Evolutionary conservation across 1,140 invertebrate species (phyloP), one percentile per base, ranked within the genome.

Genomic region (Papilio dardanus): DNA sequence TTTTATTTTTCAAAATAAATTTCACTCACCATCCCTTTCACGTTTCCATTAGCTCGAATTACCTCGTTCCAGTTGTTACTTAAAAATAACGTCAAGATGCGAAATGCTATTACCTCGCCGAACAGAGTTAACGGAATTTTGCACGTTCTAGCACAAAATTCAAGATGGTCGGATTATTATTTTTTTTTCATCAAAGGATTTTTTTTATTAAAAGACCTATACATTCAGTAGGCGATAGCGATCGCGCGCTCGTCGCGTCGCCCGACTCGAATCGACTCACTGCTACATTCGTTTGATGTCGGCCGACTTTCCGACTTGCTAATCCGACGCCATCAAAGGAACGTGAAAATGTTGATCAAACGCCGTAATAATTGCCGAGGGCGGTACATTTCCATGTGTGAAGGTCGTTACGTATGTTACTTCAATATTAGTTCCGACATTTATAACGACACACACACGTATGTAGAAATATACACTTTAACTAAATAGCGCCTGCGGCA

Each of bases 1-100:
- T 62, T 62, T 62, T 62, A 62, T 62, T 62, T 62, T 62, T 62
- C 54, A 62, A 62, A 62, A 62, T 62, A 62, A 62, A 62, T 62
- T 62, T 62, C 54, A 62, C 54, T 62, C 30, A 62, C 54, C 54
- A 62, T 62, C 54, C 54, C 54, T 62, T 62, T 62, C 54, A 62
- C 54, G 54, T 62, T 62, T 62, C 54, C 54, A 62, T 62, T 62
- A 62, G 54, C 24, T 62, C 54, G 54, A 62, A 62, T 62, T 62
- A 62, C 54, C 54, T 62, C 54, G 54, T 62, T 62, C 24, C 54
- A 62, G 54, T 62, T 62, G 54, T 62, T 62, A 62, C 54, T 62
- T 62, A 62, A 62, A 62, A 62, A 62, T 62, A 62, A 62, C 54
- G 54, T 62, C 54, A 62, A 62, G 54, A 62, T 28, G 54, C 10